phyloP scores from a whole-genome alignment of 1,140 invertebrate species.

The Oscheius sp. region DNA sequence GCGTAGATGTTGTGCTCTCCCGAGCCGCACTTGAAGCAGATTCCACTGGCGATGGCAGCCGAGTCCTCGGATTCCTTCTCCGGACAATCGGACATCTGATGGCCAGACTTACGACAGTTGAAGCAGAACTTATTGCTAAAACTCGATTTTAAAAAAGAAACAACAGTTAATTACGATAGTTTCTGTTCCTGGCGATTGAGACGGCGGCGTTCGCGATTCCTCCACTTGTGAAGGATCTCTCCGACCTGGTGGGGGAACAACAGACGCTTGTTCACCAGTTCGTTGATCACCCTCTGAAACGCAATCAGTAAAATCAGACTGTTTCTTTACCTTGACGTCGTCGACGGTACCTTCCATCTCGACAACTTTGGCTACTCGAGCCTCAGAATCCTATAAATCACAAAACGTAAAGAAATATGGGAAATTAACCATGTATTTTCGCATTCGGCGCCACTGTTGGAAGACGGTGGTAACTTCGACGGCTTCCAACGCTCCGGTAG shows the following conservation, averaged over 20 bases:
- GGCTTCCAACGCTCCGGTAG: neutral
- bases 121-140: constrained; percentile 25
- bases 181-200: constrained; percentile 29
- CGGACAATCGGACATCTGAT: constrained; percentile 77
- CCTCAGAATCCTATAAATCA: neutral
- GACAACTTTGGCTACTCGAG: neutral
- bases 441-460: neutral
- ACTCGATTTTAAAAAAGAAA: constrained; percentile 15
- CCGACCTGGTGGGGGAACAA: constrained; percentile 13
- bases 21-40: constrained; percentile 65
- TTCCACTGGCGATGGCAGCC: constrained; percentile 59
- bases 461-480: neutral
- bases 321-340: constrained; percentile 12
- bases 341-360: constrained; percentile 7
- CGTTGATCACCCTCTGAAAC: constrained; percentile 8
- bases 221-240: constrained; percentile 38
- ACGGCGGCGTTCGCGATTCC: constrained; percentile 30
- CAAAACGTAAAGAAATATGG: too few relatives aligned
- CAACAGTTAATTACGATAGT: constrained; percentile 15
- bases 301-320: constrained; percentile 7
- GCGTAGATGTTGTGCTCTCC: constrained; percentile 61
- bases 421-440: neutral
- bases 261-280: constrained; percentile 15
- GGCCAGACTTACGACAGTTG: constrained; percentile 65
- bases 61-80: constrained; percentile 54